Percentiles rank a stretch among this genome's conserved stretches.
These are phyloP conservation scores for Rhadina sibilatrix DNA, from an alignment of 2,113 vertebrate genomes.

Conservation along the genomic window DNA sequence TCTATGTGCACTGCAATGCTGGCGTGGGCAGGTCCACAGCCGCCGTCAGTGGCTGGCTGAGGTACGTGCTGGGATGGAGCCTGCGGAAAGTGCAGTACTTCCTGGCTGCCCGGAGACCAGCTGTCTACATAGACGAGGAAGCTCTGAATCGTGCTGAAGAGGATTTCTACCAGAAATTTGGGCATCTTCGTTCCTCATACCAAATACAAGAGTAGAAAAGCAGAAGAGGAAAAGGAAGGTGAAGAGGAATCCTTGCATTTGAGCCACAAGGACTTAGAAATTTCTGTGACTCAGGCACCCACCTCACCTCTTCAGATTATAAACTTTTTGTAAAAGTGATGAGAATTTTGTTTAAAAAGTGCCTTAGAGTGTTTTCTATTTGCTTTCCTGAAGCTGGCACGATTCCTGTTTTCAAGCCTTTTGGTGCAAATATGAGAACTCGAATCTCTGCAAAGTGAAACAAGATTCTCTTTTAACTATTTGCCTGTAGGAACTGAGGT, in stretches of 20 bases:
- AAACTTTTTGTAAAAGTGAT: not conserved
- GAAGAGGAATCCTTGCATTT: not conserved
- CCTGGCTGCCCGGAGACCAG: conserved; percentile 81
- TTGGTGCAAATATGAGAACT: not conserved
- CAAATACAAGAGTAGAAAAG: conserved; percentile 25
- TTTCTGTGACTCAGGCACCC: not conserved
- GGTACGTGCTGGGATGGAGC: conserved; percentile 89
- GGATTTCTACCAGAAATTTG: conserved; percentile 91
- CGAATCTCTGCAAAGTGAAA: not conserved
- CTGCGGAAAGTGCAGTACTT: conserved; percentile 91
- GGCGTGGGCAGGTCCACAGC: conserved; percentile 92
- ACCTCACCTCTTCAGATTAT: not conserved
- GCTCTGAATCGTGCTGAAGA: conserved; percentile 82
- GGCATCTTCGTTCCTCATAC: conserved; percentile 72
- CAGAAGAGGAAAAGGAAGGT: not conserved
- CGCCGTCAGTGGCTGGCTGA: conserved; percentile 88
- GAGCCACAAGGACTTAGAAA: not conserved
- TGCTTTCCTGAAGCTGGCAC: not conserved
- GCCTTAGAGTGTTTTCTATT: not conserved
- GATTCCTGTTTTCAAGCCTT: not conserved
- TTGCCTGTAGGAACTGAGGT: not conserved
- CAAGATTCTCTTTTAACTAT: not conserved
- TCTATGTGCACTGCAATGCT: conserved; percentile 96
- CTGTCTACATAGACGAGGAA: conserved; percentile 92
- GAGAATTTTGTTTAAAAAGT: not conserved